Percentiles rank a stretch among this genome's conserved stretches.
Evolutionary conservation across 1,140 invertebrate species (phyloP).

Genomic region (Pseudomyrmex concolor): DNA sequence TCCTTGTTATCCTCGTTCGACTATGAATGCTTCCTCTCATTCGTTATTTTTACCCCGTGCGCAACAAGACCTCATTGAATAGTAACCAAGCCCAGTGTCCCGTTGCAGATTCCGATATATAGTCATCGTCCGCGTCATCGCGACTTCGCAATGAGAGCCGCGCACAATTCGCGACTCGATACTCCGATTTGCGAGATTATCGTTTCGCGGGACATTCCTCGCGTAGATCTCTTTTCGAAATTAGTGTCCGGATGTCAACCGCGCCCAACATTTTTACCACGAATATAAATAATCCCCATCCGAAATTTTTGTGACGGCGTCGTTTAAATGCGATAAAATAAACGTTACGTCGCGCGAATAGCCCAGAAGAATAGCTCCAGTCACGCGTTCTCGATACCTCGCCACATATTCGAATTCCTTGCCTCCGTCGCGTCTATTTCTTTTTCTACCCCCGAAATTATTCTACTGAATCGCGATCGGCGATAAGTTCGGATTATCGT

Average conservation of each 20-base stretch:
- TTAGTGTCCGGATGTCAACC: background rate
- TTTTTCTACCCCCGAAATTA: slow-evolving; percentile 32
- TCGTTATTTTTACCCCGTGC: slow-evolving; percentile 48
- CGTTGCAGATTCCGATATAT: slow-evolving; percentile 48
- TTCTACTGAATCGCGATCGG: slow-evolving; percentile 46
- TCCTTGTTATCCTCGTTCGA: slow-evolving; percentile 62
- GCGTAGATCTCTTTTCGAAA: background rate
- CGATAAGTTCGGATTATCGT: slow-evolving; percentile 53
- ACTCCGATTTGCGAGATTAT: slow-evolving; percentile 31
- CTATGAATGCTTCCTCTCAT: slow-evolving; percentile 59
- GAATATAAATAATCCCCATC: background rate
- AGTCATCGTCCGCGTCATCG: slow-evolving; percentile 53
- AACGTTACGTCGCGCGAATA: background rate
- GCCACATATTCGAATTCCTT: slow-evolving; percentile 14
- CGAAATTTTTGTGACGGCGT: background rate
- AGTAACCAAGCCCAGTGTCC: slow-evolving; percentile 54
- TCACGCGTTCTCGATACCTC: slow-evolving; percentile 6
- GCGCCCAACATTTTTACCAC: background rate
- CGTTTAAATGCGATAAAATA: slow-evolving; percentile 4
- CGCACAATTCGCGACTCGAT: slow-evolving; percentile 7
- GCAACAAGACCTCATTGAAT: slow-evolving; percentile 57
- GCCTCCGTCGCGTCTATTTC: background rate
- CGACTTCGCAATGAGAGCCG: slow-evolving; percentile 12
- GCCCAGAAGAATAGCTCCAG: slow-evolving; percentile 6
- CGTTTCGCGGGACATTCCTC: background rate